Percentiles rank a stretch among this genome's conserved stretches.
Evolutionary conservation across 92 coral and sea anemone species (phyloP).

Genomic region (Plumapathes pennacea): DNA sequence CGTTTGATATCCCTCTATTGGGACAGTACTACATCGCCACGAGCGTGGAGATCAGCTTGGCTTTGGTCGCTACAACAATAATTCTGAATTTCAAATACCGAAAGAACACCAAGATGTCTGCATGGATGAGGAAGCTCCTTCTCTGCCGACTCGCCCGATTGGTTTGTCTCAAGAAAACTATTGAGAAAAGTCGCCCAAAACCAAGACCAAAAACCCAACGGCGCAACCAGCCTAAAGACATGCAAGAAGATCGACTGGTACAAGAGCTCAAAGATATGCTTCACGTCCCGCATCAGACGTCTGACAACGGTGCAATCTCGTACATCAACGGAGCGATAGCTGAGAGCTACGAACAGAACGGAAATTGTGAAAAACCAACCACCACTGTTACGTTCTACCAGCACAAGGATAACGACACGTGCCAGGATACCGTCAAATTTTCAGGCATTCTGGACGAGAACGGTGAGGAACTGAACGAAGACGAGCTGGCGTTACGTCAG

Average conservation of each 20-base stretch:
- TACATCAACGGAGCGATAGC: constrained; percentile 4
- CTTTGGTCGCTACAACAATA: constrained; percentile 65
- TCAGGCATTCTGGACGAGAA: constrained; percentile 62
- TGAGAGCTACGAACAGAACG: not conserved
- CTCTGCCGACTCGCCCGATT: constrained; percentile 58
- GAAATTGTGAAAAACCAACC: not conserved
- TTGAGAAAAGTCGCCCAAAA: constrained; percentile 59
- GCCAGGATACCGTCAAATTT: not conserved
- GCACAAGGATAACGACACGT: not conserved
- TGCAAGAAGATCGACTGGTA: constrained; percentile 50
- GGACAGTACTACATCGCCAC: constrained; percentile 86
- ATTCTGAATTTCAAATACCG: constrained; percentile 68
- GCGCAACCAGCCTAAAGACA: not conserved
- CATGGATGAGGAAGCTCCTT: constrained; percentile 49
- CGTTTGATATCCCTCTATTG: constrained; percentile 73
- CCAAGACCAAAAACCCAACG: constrained; percentile 5
- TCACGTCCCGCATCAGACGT: constrained; percentile 8
- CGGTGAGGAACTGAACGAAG: constrained; percentile 61
- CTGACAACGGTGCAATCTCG: constrained; percentile 16
- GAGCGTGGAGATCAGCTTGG: constrained; percentile 62
- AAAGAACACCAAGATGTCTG: constrained; percentile 61
- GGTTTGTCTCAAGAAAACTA: constrained; percentile 51
- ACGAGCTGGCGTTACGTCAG: constrained; percentile 63
- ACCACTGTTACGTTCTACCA: not conserved
- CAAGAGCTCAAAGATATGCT: constrained; percentile 42